Conservation (phyloP, 2,888 invertebrate species). For the Drosophila picticornis region DNA sequence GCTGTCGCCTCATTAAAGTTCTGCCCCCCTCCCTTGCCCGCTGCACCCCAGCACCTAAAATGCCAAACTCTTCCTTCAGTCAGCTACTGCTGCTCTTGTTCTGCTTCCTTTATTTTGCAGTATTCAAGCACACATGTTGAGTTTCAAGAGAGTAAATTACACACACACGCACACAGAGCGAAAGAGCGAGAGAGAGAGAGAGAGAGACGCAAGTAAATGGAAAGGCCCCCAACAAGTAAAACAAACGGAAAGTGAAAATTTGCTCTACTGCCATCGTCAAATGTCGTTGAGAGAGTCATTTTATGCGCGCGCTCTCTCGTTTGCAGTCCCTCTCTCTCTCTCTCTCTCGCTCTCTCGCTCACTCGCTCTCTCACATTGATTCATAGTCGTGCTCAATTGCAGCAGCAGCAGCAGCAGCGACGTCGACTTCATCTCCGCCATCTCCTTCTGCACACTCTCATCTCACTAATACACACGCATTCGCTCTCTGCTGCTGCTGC, state of each 20-base stretch:
- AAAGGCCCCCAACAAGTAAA: conserved; percentile 79
- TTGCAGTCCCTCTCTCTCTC: conserved; percentile 30
- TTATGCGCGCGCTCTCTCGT: conserved; percentile 24
- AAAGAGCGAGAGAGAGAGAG: neutral
- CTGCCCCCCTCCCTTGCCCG: conserved; percentile 32
- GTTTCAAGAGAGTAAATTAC: conserved; percentile 31
- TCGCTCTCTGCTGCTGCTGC: conserved; percentile 23
- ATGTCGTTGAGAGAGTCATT: conserved; percentile 33
- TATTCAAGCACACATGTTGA: conserved; percentile 48
- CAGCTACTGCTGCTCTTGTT: conserved; percentile 68
- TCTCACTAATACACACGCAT: conserved; percentile 21
- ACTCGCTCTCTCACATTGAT: conserved; percentile 76
- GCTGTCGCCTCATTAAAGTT: conserved; percentile 77
- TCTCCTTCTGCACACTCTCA: conserved; percentile 34
- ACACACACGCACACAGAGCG: conserved; percentile 13
- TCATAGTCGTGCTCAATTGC: conserved; percentile 78
- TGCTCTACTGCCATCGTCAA: conserved; percentile 76
- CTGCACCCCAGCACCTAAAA: conserved; percentile 34
- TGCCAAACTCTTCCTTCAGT: conserved; percentile 78
- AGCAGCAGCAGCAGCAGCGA: conserved; percentile 70
- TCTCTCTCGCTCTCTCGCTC: conserved; percentile 40
- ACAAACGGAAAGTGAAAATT: conserved; percentile 85
- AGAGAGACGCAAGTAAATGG: conserved; percentile 65
- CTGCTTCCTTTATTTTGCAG: conserved; percentile 79
- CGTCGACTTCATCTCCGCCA: conserved; percentile 32